Evolutionary conservation across 2,113 vertebrate species (phyloP).

Genomic region (Chiloscyllium plagiosum): DNA sequence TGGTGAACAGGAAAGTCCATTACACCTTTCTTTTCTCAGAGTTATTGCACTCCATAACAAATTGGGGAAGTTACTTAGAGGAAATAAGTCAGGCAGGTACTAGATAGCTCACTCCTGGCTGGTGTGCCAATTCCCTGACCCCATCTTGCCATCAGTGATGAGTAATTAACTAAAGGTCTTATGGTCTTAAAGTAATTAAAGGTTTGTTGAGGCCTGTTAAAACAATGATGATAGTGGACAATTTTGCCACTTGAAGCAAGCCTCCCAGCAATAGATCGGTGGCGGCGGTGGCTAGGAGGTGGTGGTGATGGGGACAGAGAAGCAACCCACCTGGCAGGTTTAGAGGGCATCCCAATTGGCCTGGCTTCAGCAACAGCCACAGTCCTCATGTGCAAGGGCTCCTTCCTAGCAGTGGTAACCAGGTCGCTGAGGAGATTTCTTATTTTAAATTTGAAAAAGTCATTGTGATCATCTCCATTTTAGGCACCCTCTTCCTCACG

Average conservation of each 20-base stretch:
- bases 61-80: neutral
- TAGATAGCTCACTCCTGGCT: neutral
- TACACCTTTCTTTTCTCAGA: neutral
- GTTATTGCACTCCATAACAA: neutral
- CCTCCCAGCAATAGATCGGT: neutral
- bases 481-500: neutral
- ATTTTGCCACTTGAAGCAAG: neutral
- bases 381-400: too few relatives aligned
- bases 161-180: neutral
- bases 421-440: neutral
- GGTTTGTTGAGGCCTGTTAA: neutral
- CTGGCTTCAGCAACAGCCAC: neutral
- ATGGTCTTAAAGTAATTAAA: neutral
- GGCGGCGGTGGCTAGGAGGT: too few relatives aligned
- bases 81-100: neutral
- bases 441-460: neutral
- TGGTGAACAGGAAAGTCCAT: neutral
- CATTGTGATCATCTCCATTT: neutral
- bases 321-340: too few relatives aligned
- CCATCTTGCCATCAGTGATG: neutral
- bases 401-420: neutral
- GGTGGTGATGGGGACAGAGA: too few relatives aligned
- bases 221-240: neutral
- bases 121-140: neutral
- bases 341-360: neutral